Conservation (phyloP, 1,140 invertebrate genomes). For the Drosophila hydei region DNA sequence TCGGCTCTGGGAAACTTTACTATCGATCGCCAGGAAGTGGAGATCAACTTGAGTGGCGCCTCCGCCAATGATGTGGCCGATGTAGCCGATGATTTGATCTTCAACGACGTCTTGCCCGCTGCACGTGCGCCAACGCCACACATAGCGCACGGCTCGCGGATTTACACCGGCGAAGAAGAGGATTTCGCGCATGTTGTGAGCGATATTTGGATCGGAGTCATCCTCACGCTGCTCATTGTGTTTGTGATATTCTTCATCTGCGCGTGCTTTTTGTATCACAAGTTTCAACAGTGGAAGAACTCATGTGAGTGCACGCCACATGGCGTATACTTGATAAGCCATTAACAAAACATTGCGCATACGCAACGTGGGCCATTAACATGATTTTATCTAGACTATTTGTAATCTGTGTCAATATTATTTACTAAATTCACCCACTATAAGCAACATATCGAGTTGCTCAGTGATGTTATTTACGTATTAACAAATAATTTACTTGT, state of each 20-base stretch:
- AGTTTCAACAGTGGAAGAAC: constrained; percentile 88
- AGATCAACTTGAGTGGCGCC: constrained; percentile 66
- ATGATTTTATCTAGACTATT: not conserved
- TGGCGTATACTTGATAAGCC: constrained; percentile 50
- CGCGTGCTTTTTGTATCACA: constrained; percentile 87
- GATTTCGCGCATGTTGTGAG: constrained; percentile 83
- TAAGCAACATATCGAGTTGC: no score
- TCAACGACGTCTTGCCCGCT: constrained; percentile 57
- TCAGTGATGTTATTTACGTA: no score
- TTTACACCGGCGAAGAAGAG: constrained; percentile 72
- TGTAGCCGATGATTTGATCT: constrained; percentile 63
- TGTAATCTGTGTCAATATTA: no score
- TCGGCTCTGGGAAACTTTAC: constrained; percentile 74
- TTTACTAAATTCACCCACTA: no score
- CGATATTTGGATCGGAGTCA: constrained; percentile 87
- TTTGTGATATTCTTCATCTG: constrained; percentile 87
- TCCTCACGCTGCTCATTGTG: constrained; percentile 86
- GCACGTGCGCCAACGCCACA: constrained; percentile 60
- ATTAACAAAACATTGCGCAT: constrained; percentile 22
- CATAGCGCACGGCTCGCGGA: constrained; percentile 56
- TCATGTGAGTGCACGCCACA: constrained; percentile 85
- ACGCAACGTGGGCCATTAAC: constrained; percentile 8
- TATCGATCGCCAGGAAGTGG: constrained; percentile 77
- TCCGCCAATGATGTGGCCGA: constrained; percentile 61
- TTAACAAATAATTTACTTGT: no score